A percentile compares a stretch with the other conserved stretches of the same genome.
phyloP scores from a whole-genome alignment of 2,797 vertebrate species.

The Urosaurus nigricauda region DNA sequence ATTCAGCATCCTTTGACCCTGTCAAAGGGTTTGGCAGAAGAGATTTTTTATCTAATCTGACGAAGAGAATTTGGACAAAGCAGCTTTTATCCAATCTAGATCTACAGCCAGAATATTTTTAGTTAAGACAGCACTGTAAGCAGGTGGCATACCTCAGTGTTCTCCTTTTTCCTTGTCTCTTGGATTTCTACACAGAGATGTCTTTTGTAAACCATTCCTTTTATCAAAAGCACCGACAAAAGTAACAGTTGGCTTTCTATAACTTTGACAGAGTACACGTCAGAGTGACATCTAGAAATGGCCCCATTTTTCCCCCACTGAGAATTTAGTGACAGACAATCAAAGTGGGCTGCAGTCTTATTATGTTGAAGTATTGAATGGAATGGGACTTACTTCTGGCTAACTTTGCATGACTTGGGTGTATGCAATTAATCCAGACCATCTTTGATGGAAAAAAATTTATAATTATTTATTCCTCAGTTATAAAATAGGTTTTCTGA shows the following conservation, averaged over 20 bases:
- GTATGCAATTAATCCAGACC: not conserved
- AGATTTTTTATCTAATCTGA: too few species aligned
- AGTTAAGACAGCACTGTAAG: too few species aligned
- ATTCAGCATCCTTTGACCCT: too few species aligned
- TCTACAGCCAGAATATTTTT: too few species aligned
- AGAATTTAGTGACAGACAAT: not conserved
- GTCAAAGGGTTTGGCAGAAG: too few species aligned
- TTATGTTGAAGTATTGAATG: too few species aligned
- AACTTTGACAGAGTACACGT: not conserved
- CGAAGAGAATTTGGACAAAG: too few species aligned
- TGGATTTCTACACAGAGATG: not conserved
- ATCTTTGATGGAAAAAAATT: too few species aligned
- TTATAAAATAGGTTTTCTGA: too few species aligned
- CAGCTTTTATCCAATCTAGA: too few species aligned
- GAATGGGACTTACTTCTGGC: not conserved
- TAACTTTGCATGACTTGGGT: not conserved
- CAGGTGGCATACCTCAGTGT: not conserved
- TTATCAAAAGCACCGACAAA: not conserved
- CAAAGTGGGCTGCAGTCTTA: not conserved
- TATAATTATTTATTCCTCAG: too few species aligned
- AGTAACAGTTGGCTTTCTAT: not conserved
- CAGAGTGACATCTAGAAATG: not conserved
- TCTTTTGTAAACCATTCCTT: not conserved
- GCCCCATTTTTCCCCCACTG: not conserved
- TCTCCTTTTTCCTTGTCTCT: not conserved